phyloP scores from a whole-genome alignment of 2,113 vertebrate genomes.

The Penelope pileata region DNA sequence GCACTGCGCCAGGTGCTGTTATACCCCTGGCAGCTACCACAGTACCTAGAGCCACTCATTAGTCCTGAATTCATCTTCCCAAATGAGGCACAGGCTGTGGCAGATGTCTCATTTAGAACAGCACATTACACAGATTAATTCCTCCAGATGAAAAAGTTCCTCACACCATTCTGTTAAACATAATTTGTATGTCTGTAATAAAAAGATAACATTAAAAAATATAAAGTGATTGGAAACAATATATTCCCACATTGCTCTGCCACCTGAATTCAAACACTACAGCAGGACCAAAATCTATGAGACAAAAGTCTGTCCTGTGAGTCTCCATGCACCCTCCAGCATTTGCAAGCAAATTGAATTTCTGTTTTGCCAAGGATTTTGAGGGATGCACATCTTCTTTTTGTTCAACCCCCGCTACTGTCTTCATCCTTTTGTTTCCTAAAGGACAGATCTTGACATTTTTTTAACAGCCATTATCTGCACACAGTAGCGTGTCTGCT shows the following conservation, averaged over 20 bases:
- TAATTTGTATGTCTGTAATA: neutral
- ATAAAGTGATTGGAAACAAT: neutral
- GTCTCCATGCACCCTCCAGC: neutral
- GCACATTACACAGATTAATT: constrained; percentile 39
- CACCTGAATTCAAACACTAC: neutral
- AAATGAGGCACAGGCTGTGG: neutral
- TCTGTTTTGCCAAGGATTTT: neutral
- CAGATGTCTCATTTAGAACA: constrained; percentile 26
- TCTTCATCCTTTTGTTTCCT: neutral
- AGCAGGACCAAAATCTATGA: neutral
- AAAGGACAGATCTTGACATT: neutral
- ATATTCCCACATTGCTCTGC: neutral
- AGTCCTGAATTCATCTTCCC: neutral
- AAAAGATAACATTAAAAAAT: neutral
- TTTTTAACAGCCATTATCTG: neutral
- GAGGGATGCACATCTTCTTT: neutral
- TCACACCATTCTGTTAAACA: constrained; percentile 4
- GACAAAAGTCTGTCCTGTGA: neutral
- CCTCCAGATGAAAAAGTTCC: neutral
- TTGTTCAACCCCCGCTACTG: neutral
- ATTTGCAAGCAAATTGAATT: neutral
- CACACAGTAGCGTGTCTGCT: neutral
- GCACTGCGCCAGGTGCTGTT: neutral
- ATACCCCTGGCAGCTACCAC: neutral
- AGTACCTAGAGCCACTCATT: neutral